Percentiles rank a stretch among this genome's conserved stretches.
Evolutionary conservation across 2,113 vertebrate genomes (phyloP).

Genomic region (Sinocyclocheilus anshuiensis): DNA sequence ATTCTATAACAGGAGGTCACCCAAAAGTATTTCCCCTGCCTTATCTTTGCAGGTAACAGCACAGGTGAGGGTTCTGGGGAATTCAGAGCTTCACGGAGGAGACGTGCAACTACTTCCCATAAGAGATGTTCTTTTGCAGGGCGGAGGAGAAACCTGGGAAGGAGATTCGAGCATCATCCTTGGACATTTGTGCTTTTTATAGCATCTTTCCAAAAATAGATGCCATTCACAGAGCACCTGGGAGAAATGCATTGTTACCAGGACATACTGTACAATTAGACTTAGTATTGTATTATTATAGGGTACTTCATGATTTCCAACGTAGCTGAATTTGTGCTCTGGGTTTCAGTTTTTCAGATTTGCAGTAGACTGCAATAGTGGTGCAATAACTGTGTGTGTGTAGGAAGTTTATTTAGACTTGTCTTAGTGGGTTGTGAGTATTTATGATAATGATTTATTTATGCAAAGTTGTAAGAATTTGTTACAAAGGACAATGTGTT

Average conservation of each 20-base stretch:
- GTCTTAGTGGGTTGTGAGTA: neutral
- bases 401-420: neutral
- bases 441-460: constrained; percentile 26
- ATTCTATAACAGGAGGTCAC: neutral
- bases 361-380: neutral
- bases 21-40: neutral
- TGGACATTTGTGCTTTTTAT: constrained; percentile 72
- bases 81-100: constrained; percentile 62
- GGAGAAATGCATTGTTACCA: neutral
- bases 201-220: too few relatives aligned
- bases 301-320: neutral
- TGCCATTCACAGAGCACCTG: too few relatives aligned
- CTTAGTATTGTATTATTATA: neutral
- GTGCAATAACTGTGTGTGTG: neutral
- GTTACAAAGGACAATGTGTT: neutral
- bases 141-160: neutral
- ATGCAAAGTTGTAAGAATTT: neutral
- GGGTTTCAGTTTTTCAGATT: neutral
- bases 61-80: constrained; percentile 61
- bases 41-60: constrained; percentile 59
- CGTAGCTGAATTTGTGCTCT: neutral
- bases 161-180: constrained; percentile 53
- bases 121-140: constrained; percentile 66
- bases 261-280: neutral
- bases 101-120: constrained; percentile 73